phyloP scores from a whole-genome alignment of 2,888 invertebrate species.

The Heliconius aoede region DNA sequence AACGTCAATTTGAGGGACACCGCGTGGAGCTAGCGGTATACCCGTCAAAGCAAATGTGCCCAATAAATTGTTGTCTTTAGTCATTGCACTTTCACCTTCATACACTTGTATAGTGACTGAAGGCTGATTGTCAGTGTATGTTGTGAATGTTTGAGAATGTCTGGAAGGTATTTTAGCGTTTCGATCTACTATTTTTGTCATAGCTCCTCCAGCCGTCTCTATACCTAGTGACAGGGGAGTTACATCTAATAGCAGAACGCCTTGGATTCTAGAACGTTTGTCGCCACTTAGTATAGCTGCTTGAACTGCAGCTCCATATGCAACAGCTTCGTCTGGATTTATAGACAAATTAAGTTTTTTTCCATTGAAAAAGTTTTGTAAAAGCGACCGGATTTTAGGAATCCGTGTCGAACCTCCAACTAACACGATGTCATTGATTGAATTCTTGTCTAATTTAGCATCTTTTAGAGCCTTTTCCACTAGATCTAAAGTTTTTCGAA shows the following conservation, averaged over 20 bases:
- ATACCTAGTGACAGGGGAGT: slow-evolving; percentile 87
- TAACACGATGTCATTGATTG: slow-evolving; percentile 90
- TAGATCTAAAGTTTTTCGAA: slow-evolving; percentile 88
- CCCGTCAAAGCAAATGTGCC: slow-evolving; percentile 86
- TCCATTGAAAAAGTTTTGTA: slow-evolving; percentile 89
- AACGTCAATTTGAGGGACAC: slow-evolving; percentile 86
- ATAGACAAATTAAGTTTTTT: slow-evolving; percentile 89
- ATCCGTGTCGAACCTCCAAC: slow-evolving; percentile 93
- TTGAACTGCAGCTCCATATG: slow-evolving; percentile 90
- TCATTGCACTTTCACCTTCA: slow-evolving; percentile 91
- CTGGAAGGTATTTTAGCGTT: slow-evolving; percentile 88
- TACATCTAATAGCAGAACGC: slow-evolving; percentile 83
- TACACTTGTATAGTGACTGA: slow-evolving; percentile 88
- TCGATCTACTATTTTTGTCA: slow-evolving; percentile 89
- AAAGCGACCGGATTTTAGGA: slow-evolving; percentile 89
- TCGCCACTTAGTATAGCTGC: slow-evolving; percentile 88
- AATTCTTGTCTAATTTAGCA: slow-evolving; percentile 89
- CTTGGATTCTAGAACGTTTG: slow-evolving; percentile 89
- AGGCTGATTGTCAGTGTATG: slow-evolving; percentile 91
- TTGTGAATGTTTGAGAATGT: slow-evolving; percentile 89
- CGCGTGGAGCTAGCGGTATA: slow-evolving; percentile 87
- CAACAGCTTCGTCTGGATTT: slow-evolving; percentile 92
- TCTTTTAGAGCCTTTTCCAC: slow-evolving; percentile 91
- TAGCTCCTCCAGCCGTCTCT: slow-evolving; percentile 91
- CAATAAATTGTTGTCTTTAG: slow-evolving; percentile 88